Evolutionary conservation across 2,797 vertebrate genomes (phyloP), one percentile per base, ranked within the genome.

Genomic region (Enteromius thamalakanensis): DNA sequence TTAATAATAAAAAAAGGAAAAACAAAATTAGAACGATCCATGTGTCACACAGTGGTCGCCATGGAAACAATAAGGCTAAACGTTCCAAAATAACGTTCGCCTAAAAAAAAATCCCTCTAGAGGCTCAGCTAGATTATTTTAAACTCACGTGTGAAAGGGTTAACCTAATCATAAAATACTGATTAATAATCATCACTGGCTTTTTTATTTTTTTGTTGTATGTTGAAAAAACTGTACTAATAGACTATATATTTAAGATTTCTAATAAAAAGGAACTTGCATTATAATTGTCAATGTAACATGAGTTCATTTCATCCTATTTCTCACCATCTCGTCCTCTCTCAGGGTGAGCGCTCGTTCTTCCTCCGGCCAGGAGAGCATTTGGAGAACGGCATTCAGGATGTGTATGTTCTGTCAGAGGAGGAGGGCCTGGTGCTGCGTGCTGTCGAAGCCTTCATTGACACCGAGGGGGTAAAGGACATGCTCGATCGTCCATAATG

Each of bases 321-420:
- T 19, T 67, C 42, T 51, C 19, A 32, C 26, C 55, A 3, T 60
- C 40, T 51, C 15, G 34, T 62, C 42, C 0, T 72, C 10, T 68
- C 65, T 79, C 89, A 97, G 97, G 97, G 97, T 0, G 97, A 98
- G 93, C 94, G 94, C 64, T 97, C 97, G 0, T 98, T 98, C 29
- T 98, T 98, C 91, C 93, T 98, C 55, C 95, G 93, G 88, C 97
- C 96, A 0, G 97, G 97, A 0, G 97, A 98, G 91, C 40, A 0
- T 0, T 91, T 98, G 68, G 96, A 97, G 70, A 67, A 67, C 0
- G 96, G 96, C 78, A 98, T 97, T 89, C 96, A 97, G 91, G 94
- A 96, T 0, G 92, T 97, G 1, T 97, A 95, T 0, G 92, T 97
- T 84, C 93, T 98, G 81, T 97, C 96, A 0, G 97, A 97, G 91